phyloP scores from a whole-genome alignment of 2,113 vertebrate species.

The Hippocampus zosterae region DNA sequence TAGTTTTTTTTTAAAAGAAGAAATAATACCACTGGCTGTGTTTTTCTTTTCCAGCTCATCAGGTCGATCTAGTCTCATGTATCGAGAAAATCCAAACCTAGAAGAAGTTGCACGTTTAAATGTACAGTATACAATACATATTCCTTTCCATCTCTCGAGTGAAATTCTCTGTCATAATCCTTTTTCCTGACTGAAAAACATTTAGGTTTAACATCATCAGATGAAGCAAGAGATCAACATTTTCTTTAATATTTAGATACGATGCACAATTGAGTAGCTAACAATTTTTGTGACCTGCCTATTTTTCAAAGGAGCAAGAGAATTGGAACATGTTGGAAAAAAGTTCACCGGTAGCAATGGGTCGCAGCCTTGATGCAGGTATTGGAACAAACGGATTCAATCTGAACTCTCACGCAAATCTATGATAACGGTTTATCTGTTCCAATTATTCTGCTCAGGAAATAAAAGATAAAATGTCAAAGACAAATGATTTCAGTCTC shows the following conservation, averaged over 20 bases:
- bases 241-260: neutral
- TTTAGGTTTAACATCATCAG: neutral
- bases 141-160: neutral
- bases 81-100: conserved; percentile 60
- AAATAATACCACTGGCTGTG: conserved; percentile 27
- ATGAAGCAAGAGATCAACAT: neutral
- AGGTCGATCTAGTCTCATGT: conserved; percentile 56
- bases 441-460: neutral
- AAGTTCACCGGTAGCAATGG: neutral
- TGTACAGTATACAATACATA: neutral
- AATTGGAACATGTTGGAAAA: neutral
- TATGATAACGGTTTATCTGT: neutral
- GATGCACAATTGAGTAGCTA: neutral
- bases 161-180: neutral
- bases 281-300: neutral
- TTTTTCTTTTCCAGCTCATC: neutral
- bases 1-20: too few species aligned
- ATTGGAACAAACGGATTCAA: neutral
- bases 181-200: neutral
- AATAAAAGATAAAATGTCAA: neutral
- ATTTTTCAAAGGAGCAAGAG: neutral
- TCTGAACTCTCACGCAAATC: neutral
- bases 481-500: neutral
- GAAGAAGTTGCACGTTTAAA: neutral
- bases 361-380: neutral